These are phyloP conservation scores for Cataglyphis altisquamis DNA, from an alignment of 2,888 invertebrate genomes.

Conservation along the genomic window DNA sequence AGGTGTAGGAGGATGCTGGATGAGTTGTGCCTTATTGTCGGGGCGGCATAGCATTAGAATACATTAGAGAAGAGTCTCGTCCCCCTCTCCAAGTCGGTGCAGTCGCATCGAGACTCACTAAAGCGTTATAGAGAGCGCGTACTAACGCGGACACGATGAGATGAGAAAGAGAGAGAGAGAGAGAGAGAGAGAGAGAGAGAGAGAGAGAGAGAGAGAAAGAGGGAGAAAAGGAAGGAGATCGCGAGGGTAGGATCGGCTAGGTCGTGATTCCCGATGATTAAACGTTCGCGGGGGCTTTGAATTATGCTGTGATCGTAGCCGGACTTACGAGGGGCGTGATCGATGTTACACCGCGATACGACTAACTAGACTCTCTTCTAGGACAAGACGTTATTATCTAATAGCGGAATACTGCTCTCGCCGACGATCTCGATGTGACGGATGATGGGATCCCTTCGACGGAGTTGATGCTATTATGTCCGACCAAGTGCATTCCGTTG, in stretches of 20 bases:
- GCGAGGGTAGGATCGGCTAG: constrained; percentile 64
- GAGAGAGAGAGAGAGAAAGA: not conserved
- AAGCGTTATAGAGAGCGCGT: constrained; percentile 63
- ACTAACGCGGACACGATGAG: constrained; percentile 25
- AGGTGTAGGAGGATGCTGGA: constrained; percentile 81
- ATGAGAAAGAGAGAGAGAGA: not conserved
- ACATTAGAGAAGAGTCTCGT: constrained; percentile 77
- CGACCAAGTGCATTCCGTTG: not conserved
- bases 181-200: not conserved
- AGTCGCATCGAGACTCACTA: constrained; percentile 44
- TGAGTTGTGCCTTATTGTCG: constrained; percentile 85
- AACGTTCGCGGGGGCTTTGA: constrained; percentile 75
- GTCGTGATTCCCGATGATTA: constrained; percentile 77
- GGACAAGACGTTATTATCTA: constrained; percentile 78
- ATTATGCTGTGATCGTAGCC: constrained; percentile 75
- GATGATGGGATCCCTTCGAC: constrained; percentile 18
- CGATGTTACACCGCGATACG: constrained; percentile 71
- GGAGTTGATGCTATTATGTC: constrained; percentile 9
- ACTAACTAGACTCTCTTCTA: constrained; percentile 72
- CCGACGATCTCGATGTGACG: constrained; percentile 38
- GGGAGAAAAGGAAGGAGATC: constrained; percentile 14
- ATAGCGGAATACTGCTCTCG: constrained; percentile 57
- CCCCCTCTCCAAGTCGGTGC: constrained; percentile 29
- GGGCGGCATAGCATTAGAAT: constrained; percentile 86
- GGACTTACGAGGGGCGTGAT: constrained; percentile 76